A percentile compares a stretch with the other conserved stretches of the same genome.
Conservation (phyloP, 2,113 vertebrate genomes). For the Origma solitaria region DNA sequence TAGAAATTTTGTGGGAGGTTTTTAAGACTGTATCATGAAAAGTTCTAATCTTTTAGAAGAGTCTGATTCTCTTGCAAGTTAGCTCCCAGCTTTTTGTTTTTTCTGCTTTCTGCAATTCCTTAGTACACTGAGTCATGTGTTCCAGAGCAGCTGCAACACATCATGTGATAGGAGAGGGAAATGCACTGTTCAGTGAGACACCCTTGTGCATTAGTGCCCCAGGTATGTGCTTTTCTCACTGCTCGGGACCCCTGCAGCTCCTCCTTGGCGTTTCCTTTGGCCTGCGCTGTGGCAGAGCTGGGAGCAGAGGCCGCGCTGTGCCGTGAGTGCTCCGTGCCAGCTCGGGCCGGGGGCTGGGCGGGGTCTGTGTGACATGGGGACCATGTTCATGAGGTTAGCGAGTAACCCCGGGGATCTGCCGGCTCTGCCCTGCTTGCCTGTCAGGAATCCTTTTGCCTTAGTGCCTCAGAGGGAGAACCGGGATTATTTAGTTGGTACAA, state of each 20-base stretch:
- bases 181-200: background rate
- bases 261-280: fast-evolving
- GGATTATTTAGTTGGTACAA: background rate
- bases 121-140: background rate
- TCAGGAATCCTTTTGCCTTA: background rate
- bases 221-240: background rate
- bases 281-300: background rate
- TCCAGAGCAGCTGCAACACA: constrained; percentile 15
- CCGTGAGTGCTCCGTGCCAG: fast-evolving
- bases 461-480: background rate
- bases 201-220: fast-evolving
- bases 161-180: background rate
- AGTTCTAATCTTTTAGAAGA: background rate
- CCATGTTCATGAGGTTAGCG: background rate
- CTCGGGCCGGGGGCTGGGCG: fast-evolving
- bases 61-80: background rate
- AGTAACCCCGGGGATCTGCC: fast-evolving
- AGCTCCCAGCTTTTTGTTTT: background rate
- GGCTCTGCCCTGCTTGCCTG: background rate
- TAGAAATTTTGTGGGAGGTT: background rate
- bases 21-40: background rate
- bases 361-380: fast-evolving
- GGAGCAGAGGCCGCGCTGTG: background rate
- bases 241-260: background rate
- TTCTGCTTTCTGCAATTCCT: background rate